Evolutionary conservation across 1,140 invertebrate species (phyloP).

Genomic region (Neotoxoptera formosana): DNA sequence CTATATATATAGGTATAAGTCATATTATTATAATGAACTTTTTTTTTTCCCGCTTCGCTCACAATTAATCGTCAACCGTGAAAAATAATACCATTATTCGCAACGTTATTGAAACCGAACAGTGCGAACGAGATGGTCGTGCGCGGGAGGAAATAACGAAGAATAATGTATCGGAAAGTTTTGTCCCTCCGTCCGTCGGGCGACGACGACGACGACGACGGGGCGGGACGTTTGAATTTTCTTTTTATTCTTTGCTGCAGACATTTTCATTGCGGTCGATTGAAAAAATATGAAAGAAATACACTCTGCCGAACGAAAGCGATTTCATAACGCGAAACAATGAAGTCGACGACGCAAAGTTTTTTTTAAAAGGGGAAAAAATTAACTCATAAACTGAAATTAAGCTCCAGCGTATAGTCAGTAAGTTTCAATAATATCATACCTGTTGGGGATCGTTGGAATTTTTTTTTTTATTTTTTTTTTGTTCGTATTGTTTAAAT

Average conservation of each 20-base stretch:
- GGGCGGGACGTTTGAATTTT: background rate
- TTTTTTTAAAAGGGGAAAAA: constrained; percentile 16
- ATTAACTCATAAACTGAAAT: constrained; percentile 48
- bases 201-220: background rate
- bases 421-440: constrained; percentile 36
- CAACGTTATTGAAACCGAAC: constrained; percentile 14
- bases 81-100: constrained; percentile 46
- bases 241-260: background rate
- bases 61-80: constrained; percentile 7
- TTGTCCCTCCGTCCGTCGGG: background rate
- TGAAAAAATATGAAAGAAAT: constrained; percentile 33
- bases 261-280: constrained; percentile 37
- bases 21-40: background rate
- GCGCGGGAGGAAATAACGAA: constrained; percentile 19
- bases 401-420: background rate
- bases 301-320: background rate
- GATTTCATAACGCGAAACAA: constrained; percentile 32
- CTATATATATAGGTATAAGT: no score
- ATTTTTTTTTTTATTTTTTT: background rate
- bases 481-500: constrained; percentile 35
- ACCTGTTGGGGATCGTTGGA: background rate
- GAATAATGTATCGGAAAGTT: constrained; percentile 55
- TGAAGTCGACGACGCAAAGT: background rate
- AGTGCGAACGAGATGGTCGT: background rate
- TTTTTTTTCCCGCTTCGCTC: background rate